These are phyloP conservation scores for Syndactyla subalaris DNA, from an alignment of 2,797 vertebrate genomes.

Conservation along the genomic window DNA sequence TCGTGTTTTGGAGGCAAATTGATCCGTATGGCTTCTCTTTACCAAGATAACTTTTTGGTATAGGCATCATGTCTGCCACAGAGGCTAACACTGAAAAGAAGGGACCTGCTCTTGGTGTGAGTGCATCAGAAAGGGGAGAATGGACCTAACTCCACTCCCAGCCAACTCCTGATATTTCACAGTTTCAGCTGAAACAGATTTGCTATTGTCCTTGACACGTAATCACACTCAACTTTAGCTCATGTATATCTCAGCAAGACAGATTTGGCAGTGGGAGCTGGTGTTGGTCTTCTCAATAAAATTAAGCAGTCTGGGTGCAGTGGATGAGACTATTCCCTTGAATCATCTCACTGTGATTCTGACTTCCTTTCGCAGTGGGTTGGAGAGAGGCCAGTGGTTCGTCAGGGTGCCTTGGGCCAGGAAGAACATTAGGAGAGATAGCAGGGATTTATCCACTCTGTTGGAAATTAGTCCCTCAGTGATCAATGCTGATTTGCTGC, in stretches of 20 bases:
- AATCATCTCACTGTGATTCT: conserved; percentile 47
- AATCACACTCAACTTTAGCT: conserved; percentile 28
- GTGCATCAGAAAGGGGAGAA: neutral
- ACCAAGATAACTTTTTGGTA: neutral
- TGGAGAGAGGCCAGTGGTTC: conserved; percentile 55
- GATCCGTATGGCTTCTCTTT: neutral
- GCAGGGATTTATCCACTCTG: conserved; percentile 40
- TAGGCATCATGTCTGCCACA: neutral
- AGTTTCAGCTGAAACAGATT: neutral
- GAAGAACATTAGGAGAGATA: conserved; percentile 60
- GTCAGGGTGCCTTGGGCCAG: conserved; percentile 47
- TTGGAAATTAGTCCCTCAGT: conserved; percentile 55
- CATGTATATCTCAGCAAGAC: conserved; percentile 45
- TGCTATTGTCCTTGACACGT: conserved; percentile 29
- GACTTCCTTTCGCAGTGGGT: conserved; percentile 21
- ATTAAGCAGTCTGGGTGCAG: conserved; percentile 62
- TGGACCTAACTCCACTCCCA: neutral
- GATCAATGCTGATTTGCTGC: conserved; percentile 60
- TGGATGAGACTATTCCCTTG: conserved; percentile 56
- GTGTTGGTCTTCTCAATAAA: conserved; percentile 51
- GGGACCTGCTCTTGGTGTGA: neutral
- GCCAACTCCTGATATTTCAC: neutral
- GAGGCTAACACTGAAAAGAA: neutral
- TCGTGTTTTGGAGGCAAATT: neutral
- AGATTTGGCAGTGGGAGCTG: conserved; percentile 45